Base-by-base conservation (phyloP, 2,888 invertebrate genomes). In the Stenodema calcarata region DNA sequence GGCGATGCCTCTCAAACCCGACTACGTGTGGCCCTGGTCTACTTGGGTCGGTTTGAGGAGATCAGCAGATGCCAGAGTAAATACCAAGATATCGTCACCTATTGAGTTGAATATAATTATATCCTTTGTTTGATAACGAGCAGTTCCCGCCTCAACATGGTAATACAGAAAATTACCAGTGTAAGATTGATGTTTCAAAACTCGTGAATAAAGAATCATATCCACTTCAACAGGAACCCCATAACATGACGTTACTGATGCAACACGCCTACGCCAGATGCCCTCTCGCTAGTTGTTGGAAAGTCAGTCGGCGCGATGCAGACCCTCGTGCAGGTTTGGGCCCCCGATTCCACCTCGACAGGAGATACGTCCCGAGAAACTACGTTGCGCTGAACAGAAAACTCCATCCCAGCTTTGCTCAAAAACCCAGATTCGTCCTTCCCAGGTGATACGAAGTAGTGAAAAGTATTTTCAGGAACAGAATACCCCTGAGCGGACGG, bases 171-270 rank as follows among this genome's bases (percentile, higher is more conserved):
- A 7, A 4, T 54, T 18, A 54, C 54, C 4, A 6, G 18, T 54
- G 54, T 54, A 54, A 6, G 16, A 18, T 11, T n/a, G 11, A 12
- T 14, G 54, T 54, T 54, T 11, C 11, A 11, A 3, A 4, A 70
- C 70, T 18, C 70, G 35, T 7, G 7, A 4, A 35, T 2, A 4
- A 7, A 35, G 7, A 35, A 35, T 35, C n/a, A 35, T 35, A 35
- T 35, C 7, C 4, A 35, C 7, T 62, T 23, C 11, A 23, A 6
- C 12, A 78, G 78, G 44, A 11, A 23, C 78, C 78, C 12, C 78
- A 78, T 42, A 78, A 78, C 78, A 78, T 78, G 78, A 16, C 44
- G 16, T 23, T 78, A 14, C 23, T 78, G 16, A 78, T 78, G 78
- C 44, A 42, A 42, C 44, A 78, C 44, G 78, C 78, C 11, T 78